These are phyloP conservation scores for Tipula confusa DNA, from an alignment of 2,888 invertebrate genomes.

Conservation along the genomic window DNA sequence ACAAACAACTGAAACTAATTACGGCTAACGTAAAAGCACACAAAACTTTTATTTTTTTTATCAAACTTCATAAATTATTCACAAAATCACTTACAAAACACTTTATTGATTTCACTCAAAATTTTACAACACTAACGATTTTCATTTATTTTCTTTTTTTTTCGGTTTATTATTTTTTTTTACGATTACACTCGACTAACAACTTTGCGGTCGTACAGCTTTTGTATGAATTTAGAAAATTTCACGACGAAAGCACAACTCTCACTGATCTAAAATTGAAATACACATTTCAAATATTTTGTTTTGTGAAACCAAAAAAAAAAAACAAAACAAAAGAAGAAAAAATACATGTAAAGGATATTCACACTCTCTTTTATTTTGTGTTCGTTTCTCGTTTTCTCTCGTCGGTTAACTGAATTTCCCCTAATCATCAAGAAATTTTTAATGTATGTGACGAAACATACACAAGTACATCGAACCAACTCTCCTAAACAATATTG, in stretches of 20 bases:
- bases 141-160: too few species aligned
- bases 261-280: background rate
- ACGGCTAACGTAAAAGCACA: too few species aligned
- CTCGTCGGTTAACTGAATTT: background rate
- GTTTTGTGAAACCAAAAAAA: background rate
- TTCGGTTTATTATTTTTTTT: background rate
- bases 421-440: background rate
- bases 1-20: background rate
- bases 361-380: background rate
- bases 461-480: background rate
- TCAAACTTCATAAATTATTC: background rate
- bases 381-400: background rate
- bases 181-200: background rate
- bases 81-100: background rate
- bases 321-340: background rate
- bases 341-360: too few species aligned
- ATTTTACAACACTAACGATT: background rate
- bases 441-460: too few species aligned
- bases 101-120: background rate
- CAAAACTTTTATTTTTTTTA: background rate
- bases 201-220: background rate
- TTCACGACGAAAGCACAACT: constrained; percentile 12
- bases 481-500: background rate
- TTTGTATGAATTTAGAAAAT: background rate
- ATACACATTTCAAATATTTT: background rate